Conservation (phyloP, 2,797 vertebrate genomes). For the Catharus ustulatus region DNA sequence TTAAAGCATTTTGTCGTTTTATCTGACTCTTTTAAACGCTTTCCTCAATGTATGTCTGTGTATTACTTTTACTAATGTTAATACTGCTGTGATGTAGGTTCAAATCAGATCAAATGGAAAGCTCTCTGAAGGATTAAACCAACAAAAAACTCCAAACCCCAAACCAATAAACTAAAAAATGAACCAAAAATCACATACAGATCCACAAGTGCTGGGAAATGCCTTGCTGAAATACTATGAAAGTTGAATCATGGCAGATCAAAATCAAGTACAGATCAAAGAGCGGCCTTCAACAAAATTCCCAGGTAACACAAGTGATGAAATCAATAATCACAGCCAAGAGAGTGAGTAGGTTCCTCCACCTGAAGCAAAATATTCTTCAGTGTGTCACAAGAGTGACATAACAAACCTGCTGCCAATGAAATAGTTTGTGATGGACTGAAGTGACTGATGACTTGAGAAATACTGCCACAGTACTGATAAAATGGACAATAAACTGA, state of each 20-base stretch:
- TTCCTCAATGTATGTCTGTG: not conserved
- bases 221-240: not conserved
- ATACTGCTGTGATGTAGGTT: not conserved
- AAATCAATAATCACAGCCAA: not conserved
- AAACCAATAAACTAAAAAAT: not conserved
- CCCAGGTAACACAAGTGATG: not conserved
- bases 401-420: not conserved
- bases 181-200: not conserved
- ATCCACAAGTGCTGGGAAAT: not conserved
- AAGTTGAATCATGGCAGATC: not conserved
- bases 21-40: not conserved
- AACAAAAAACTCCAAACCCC: not conserved
- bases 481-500: not conserved
- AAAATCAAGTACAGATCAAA: not conserved
- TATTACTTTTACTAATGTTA: not conserved
- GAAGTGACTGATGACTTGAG: not conserved
- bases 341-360: not conserved
- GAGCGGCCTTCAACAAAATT: not conserved
- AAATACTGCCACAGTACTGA: not conserved
- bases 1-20: not conserved
- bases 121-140: not conserved
- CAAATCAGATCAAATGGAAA: not conserved
- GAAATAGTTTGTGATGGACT: not conserved
- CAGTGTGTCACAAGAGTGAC: accelerated
- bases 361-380: not conserved